Conservation (phyloP, 2,797 vertebrate genomes). For the Pseudochirops corinnae region DNA sequence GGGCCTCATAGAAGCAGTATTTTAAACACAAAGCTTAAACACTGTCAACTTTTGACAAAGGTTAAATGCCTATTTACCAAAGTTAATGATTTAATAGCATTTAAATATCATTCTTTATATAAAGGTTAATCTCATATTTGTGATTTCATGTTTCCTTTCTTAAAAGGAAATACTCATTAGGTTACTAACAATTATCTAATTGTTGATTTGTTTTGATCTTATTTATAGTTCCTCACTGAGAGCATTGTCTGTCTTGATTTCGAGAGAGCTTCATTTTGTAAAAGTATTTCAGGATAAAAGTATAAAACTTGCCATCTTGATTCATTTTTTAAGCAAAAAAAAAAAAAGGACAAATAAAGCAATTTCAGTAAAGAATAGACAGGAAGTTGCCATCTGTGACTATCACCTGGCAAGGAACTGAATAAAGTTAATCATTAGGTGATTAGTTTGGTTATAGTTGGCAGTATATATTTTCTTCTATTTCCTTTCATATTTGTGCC, state of each 20-base stretch:
- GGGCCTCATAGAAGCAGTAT: slow-evolving; percentile 74
- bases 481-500: background rate
- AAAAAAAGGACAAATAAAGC: background rate
- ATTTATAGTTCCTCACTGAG: slow-evolving; percentile 70
- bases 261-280: slow-evolving; percentile 16
- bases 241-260: slow-evolving; percentile 66
- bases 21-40: slow-evolving; percentile 82
- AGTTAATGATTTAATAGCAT: slow-evolving; percentile 81
- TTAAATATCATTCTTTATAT: slow-evolving; percentile 80
- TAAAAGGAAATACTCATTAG: slow-evolving; percentile 78
- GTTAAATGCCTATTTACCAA: slow-evolving; percentile 80
- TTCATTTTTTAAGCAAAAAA: background rate
- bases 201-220: slow-evolving; percentile 77
- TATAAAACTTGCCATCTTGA: background rate
- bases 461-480: background rate
- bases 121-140: slow-evolving; percentile 80
- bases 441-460: background rate
- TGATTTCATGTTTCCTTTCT: slow-evolving; percentile 73
- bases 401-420: background rate
- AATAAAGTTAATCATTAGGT: background rate
- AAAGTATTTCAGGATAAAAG: slow-evolving; percentile 53
- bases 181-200: slow-evolving; percentile 74
- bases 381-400: background rate
- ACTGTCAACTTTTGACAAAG: slow-evolving; percentile 78
- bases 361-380: background rate